Evolutionary conservation across 2,113 vertebrate species (phyloP).

Genomic region (Butorides virescens): DNA sequence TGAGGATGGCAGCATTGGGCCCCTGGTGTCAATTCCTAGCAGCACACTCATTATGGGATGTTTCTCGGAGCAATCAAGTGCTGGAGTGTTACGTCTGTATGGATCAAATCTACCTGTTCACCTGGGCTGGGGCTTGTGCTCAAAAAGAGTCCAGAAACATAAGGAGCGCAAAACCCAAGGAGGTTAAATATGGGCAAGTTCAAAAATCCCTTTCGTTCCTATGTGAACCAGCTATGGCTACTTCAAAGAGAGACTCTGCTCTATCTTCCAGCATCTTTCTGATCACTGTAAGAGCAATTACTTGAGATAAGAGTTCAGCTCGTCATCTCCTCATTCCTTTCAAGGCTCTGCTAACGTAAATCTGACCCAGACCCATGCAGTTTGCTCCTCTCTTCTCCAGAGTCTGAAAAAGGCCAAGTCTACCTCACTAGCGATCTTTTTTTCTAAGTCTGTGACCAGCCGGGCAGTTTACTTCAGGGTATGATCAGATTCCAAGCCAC

Average conservation of each 20-base stretch:
- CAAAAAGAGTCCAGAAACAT: background rate
- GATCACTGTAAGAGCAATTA: accelerated
- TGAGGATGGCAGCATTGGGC: background rate
- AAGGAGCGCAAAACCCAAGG: background rate
- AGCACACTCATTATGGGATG: background rate
- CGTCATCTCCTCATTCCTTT: background rate
- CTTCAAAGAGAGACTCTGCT: background rate
- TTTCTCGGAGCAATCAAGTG: background rate
- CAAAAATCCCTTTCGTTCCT: background rate
- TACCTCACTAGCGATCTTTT: background rate
- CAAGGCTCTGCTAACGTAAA: background rate
- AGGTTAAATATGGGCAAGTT: background rate
- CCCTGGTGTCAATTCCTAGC: background rate
- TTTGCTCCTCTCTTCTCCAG: accelerated
- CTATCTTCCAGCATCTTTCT: background rate
- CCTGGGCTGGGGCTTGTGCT: background rate
- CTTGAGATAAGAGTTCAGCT: background rate
- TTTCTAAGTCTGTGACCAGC: background rate
- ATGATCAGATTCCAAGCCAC: slow-evolving; percentile 26
- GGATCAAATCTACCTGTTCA: background rate
- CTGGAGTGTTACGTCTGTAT: accelerated
- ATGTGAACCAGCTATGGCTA: background rate
- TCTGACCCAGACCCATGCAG: background rate
- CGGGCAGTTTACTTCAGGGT: slow-evolving; percentile 12
- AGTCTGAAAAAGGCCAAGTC: background rate